Conservation (phyloP, 2,113 vertebrate genomes). For the Erinaceus europaeus region DNA sequence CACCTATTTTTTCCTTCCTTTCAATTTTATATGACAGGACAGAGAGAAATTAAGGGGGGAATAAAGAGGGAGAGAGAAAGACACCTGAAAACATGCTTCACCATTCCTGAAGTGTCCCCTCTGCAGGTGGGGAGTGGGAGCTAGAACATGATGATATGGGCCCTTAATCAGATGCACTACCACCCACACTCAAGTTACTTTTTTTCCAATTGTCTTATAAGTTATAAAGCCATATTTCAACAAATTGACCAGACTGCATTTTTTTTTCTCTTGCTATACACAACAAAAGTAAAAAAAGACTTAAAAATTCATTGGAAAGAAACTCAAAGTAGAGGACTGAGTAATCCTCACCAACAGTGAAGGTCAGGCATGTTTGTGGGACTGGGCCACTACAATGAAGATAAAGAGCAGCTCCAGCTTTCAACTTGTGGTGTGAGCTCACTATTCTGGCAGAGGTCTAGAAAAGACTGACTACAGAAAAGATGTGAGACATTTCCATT, state of each 20-base stretch:
- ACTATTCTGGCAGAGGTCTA: not conserved
- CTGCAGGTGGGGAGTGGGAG: too few species aligned
- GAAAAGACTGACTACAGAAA: not conserved
- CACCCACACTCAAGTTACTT: too few species aligned
- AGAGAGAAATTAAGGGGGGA: too few species aligned
- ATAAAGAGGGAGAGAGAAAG: too few species aligned
- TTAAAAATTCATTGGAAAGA: slow-evolving; percentile 66
- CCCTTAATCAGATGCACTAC: too few species aligned
- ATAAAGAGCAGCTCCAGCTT: not conserved
- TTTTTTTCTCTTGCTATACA: slow-evolving; percentile 70
- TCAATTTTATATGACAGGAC: too few species aligned
- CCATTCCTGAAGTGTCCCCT: too few species aligned
- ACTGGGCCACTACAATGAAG: not conserved
- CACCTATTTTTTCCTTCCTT: too few species aligned
- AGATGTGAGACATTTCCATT: slow-evolving; percentile 44
- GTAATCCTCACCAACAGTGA: not conserved
- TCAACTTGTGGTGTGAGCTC: too few species aligned
- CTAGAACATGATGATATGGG: too few species aligned
- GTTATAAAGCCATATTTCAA: slow-evolving; percentile 72
- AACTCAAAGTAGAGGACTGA: slow-evolving; percentile 47
- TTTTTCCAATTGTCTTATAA: slow-evolving; percentile 26
- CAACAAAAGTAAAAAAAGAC: slow-evolving; percentile 36
- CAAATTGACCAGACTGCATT: slow-evolving; percentile 70
- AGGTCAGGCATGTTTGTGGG: not conserved
- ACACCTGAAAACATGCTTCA: too few species aligned